These are phyloP conservation scores for Bursaphelenchus okinawaensis DNA, from an alignment of 2,888 invertebrate genomes.

Conservation along the genomic window DNA sequence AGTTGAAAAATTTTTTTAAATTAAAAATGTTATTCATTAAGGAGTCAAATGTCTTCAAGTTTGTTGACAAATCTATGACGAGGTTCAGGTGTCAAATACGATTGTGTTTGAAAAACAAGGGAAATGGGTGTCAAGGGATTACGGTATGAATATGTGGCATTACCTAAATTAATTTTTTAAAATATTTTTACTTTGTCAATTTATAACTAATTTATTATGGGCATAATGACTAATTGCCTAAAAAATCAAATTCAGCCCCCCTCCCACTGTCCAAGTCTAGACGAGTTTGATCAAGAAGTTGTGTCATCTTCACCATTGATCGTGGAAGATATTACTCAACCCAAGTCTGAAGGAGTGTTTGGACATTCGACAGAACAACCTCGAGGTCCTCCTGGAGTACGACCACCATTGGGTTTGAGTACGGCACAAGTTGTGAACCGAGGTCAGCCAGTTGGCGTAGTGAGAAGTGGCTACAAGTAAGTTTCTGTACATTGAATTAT, in stretches of 20 bases:
- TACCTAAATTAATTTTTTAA: too few relatives aligned
- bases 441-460: constrained; percentile 13
- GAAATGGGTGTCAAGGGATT: constrained; percentile 46
- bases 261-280: constrained; percentile 35
- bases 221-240: too few relatives aligned
- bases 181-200: constrained; percentile 7
- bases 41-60: constrained; percentile 57
- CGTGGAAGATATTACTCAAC: neutral
- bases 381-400: neutral
- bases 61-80: constrained; percentile 55
- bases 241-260: constrained; percentile 49
- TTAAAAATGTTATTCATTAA: constrained; percentile 14
- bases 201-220: neutral
- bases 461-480: constrained; percentile 1
- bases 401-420: constrained; percentile 25
- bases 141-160: too few relatives aligned
- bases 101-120: constrained; percentile 47
- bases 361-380: constrained; percentile 10
- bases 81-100: constrained; percentile 55
- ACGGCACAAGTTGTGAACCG: constrained; percentile 27
- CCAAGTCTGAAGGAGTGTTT: constrained; percentile 18
- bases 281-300: constrained; percentile 28
- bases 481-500: neutral
- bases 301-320: constrained; percentile 2
- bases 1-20: too few relatives aligned